Percentiles rank a stretch among this genome's conserved stretches.
Evolutionary conservation across 2,113 vertebrate genomes (phyloP).

Genomic region (Prinia subflava): DNA sequence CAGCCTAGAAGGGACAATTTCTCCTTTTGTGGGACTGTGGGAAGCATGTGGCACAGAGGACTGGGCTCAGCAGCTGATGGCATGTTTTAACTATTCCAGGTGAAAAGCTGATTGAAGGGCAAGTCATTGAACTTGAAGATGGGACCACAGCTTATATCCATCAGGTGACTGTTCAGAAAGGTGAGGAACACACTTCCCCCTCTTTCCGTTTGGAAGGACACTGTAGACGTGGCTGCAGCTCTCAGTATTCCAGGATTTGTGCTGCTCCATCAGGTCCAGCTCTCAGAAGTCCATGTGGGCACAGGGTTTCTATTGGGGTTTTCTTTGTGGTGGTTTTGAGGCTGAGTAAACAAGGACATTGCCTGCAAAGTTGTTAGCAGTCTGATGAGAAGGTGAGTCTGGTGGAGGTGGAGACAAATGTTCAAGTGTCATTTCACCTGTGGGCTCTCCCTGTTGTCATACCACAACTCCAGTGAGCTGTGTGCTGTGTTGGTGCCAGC

Average conservation of each 20-base stretch:
- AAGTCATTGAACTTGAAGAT: slow-evolving; percentile 80
- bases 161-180: slow-evolving; percentile 79
- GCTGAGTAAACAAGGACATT: neutral
- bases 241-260: neutral
- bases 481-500: neutral
- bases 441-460: neutral
- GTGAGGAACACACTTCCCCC: slow-evolving; percentile 44
- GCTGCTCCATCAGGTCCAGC: neutral
- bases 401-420: neutral
- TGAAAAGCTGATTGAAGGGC: slow-evolving; percentile 79
- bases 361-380: neutral
- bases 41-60: neutral
- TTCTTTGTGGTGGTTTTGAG: neutral
- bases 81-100: slow-evolving; percentile 48
- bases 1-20: neutral
- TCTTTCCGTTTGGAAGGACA: neutral
- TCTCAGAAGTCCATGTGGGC: neutral
- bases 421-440: neutral
- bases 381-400: neutral
- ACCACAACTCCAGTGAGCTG: neutral
- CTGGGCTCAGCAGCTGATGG: neutral
- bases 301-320: neutral
- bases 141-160: slow-evolving; percentile 82
- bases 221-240: neutral
- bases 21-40: neutral